Percentiles rank a stretch among this genome's conserved stretches.
phyloP scores from a whole-genome alignment of 2,888 invertebrate species.

The Lithodes maja region DNA sequence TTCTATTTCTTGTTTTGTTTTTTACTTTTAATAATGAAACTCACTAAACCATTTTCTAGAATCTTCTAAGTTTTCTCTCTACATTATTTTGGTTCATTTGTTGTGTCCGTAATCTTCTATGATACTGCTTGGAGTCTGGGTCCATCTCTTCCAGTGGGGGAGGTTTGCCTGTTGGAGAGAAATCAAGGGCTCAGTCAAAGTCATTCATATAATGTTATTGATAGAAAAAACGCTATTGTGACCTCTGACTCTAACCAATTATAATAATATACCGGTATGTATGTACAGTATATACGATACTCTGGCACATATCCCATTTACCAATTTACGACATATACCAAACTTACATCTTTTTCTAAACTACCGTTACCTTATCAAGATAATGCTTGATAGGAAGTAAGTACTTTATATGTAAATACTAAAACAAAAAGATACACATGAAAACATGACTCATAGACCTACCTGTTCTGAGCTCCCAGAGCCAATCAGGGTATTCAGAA shows the following conservation, averaged over 20 bases:
- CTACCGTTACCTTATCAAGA: too few species aligned
- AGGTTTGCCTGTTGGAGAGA: conserved; percentile 75
- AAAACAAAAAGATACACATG: conserved; percentile 8
- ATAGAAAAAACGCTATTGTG: too few species aligned
- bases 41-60: neutral
- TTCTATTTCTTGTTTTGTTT: too few species aligned
- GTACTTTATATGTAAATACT: neutral
- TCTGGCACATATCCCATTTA: neutral
- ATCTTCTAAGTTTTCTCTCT: conserved; percentile 67
- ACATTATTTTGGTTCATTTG: conserved; percentile 81
- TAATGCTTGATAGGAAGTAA: neutral
- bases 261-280: too few species aligned
- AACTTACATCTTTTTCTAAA: too few species aligned
- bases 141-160: conserved; percentile 84
- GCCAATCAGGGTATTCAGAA: conserved; percentile 93
- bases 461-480: conserved; percentile 86
- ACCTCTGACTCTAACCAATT: too few species aligned
- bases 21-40: too few species aligned
- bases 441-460: conserved; percentile 37
- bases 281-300: too few species aligned
- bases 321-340: too few species aligned
- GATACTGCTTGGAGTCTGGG: conserved; percentile 86
- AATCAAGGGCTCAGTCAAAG: neutral
- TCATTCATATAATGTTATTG: too few species aligned
- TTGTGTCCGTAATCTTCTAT: conserved; percentile 83